Conservation (phyloP, 1,140 invertebrate genomes). For the Halesus radiatus region DNA sequence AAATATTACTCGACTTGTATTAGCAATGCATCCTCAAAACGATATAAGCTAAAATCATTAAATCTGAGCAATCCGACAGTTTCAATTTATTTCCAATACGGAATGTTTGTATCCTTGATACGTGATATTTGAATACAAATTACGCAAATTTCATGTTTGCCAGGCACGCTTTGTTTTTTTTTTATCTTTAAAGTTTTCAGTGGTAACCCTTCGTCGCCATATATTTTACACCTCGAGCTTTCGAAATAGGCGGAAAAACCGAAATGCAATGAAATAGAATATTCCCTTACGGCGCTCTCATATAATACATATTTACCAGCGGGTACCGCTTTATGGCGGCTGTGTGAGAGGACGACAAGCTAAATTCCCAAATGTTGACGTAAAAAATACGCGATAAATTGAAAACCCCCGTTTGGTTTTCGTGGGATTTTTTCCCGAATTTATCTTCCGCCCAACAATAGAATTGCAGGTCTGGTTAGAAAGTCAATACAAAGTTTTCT, state of each 20-base stretch:
- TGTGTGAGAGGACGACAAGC: background rate
- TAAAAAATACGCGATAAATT: constrained; percentile 25
- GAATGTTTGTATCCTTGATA: too few relatives aligned
- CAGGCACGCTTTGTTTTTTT: background rate
- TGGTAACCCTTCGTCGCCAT: background rate
- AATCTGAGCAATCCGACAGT: too few relatives aligned
- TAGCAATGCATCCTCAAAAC: too few relatives aligned
- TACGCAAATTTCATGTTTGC: background rate
- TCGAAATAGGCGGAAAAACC: background rate
- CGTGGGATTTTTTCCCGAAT: background rate
- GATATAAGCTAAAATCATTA: too few relatives aligned
- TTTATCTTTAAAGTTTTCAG: constrained; percentile 11
- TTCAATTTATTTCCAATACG: too few relatives aligned
- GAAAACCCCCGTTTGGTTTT: background rate
- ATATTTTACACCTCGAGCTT: background rate
- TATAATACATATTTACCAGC: constrained; percentile 8
- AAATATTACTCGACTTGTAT: too few relatives aligned
- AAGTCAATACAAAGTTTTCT: constrained; percentile 16
- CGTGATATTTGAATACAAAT: too few relatives aligned
- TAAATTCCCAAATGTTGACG: constrained; percentile 16
- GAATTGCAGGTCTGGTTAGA: background rate
- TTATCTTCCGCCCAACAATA: background rate
- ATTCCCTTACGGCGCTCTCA: background rate
- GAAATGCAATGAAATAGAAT: constrained; percentile 17
- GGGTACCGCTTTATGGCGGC: background rate